Conservation (phyloP, 2,888 invertebrate genomes). For the Drosophila sordidula region DNA sequence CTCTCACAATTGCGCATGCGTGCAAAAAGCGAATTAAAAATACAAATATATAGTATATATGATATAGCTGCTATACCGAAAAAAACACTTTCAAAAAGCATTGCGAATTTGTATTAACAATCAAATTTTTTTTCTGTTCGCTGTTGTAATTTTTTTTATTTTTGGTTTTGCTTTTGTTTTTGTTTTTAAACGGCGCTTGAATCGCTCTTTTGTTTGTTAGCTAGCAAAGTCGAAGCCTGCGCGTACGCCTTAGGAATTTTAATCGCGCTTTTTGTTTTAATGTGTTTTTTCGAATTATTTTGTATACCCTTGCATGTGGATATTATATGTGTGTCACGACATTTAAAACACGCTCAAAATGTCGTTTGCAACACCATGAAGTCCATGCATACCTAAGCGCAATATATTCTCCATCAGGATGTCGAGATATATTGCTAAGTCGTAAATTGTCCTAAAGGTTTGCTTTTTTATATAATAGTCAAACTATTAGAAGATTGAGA, state of each 20-base stretch:
- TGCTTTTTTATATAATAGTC: too few species aligned
- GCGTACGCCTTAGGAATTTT: constrained; percentile 52
- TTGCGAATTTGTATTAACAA: constrained; percentile 52
- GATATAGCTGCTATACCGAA: not conserved
- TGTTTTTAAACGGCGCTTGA: constrained; percentile 10
- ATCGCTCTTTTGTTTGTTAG: constrained; percentile 24
- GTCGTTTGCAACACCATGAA: not conserved
- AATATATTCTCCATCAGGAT: too few species aligned
- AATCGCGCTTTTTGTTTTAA: constrained; percentile 31
- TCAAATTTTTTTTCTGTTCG: constrained; percentile 32
- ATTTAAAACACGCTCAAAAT: not conserved
- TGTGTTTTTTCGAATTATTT: constrained; percentile 14
- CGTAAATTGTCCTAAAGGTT: too few species aligned
- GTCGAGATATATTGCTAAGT: too few species aligned
- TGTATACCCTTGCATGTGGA: constrained; percentile 26
- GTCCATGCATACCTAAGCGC: not conserved
- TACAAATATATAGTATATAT: not conserved
- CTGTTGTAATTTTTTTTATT: constrained; percentile 12
- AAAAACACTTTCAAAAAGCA: constrained; percentile 59
- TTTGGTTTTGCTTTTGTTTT: constrained; percentile 5
- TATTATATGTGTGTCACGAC: constrained; percentile 11
- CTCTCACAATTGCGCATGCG: constrained; percentile 21
- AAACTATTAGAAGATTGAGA: too few species aligned
- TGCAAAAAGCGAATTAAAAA: constrained; percentile 34
- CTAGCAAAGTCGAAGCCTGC: constrained; percentile 26